A percentile compares a stretch with the other conserved stretches of the same genome.
These are phyloP conservation scores for Perognathus longimembris DNA, from an alignment of 2,113 vertebrate genomes.

Conservation along the genomic window DNA sequence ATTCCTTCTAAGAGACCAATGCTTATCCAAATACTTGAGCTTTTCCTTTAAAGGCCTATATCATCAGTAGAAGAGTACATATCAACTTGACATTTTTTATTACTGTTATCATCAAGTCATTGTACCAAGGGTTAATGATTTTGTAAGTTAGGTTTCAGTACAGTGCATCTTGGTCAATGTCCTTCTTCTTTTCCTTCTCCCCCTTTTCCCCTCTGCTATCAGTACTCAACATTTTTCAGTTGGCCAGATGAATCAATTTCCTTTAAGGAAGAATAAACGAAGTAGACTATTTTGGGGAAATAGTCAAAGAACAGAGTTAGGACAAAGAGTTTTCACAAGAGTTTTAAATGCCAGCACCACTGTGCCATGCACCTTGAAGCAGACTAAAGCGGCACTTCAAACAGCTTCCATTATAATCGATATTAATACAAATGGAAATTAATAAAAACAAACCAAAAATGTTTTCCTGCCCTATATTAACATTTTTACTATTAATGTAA, in stretches of 20 bases:
- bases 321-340: neutral
- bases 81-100: conserved; percentile 18
- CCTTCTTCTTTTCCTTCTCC: too few species aligned
- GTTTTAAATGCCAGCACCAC: neutral
- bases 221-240: conserved; percentile 45
- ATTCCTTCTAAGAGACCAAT: neutral
- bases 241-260: neutral
- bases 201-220: too few species aligned
- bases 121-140: too few species aligned
- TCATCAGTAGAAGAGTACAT: conserved; percentile 38
- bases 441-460: neutral
- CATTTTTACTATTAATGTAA: neutral
- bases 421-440: neutral
- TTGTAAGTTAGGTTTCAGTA: too few species aligned
- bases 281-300: neutral
- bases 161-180: too few species aligned
- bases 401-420: neutral
- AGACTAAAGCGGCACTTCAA: neutral
- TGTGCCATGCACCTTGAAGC: neutral
- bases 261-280: conserved; percentile 31
- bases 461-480: neutral
- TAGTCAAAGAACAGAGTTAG: neutral
- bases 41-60: conserved; percentile 34
- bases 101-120: too few species aligned
- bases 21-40: neutral